Evolutionary conservation across 2,888 invertebrate species (phyloP).

Genomic region (Leptopilina drosophilae): DNA sequence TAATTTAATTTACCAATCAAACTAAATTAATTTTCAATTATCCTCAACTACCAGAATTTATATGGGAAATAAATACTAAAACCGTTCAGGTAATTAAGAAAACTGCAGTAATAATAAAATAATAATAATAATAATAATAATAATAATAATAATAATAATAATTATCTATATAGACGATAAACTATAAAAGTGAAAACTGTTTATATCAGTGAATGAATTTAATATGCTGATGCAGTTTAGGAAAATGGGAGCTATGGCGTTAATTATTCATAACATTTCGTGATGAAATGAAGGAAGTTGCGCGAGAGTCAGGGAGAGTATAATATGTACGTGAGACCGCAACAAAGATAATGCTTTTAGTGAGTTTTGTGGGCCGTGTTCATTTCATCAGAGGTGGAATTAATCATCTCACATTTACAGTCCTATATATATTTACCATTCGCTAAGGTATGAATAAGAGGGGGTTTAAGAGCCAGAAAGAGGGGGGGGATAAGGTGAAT

Average conservation of each 20-base stretch:
- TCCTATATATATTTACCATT: not conserved
- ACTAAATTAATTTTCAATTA: too few relatives aligned
- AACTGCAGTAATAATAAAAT: too few relatives aligned
- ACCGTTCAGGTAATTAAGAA: too few relatives aligned
- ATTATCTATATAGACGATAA: too few relatives aligned
- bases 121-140: too few relatives aligned
- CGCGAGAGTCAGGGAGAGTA: not conserved
- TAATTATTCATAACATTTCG: conserved; percentile 1
- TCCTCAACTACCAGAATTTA: too few relatives aligned
- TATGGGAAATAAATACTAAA: too few relatives aligned
- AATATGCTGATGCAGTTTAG: not conserved
- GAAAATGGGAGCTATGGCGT: not conserved
- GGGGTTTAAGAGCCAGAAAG: not conserved
- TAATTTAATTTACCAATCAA: too few relatives aligned
- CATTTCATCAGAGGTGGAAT: conserved; percentile 25
- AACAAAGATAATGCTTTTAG: conserved; percentile 36
- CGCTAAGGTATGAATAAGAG: too few relatives aligned
- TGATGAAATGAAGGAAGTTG: conserved; percentile 13
- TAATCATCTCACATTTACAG: conserved; percentile 34
- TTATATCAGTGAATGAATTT: conserved; percentile 5
- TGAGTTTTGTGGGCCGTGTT: conserved; percentile 31
- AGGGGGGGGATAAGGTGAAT: not conserved
- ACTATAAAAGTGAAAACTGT: not conserved
- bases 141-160: too few relatives aligned
- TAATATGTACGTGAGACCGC: conserved; percentile 3